phyloP scores from a whole-genome alignment of 2,113 vertebrate species.

The Pachyramphus minor region DNA sequence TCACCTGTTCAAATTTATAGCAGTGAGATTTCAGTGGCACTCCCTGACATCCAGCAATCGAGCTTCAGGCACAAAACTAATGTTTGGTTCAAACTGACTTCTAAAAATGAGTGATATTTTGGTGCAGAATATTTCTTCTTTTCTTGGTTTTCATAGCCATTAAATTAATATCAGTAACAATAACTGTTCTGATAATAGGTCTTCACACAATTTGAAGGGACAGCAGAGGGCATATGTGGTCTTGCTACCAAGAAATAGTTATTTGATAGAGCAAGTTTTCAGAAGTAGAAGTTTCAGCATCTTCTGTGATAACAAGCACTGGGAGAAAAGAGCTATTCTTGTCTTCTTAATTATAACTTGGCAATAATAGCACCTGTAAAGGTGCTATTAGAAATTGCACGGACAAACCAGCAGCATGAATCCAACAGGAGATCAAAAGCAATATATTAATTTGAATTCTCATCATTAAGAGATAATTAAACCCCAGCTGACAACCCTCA shows the following conservation, averaged over 20 bases:
- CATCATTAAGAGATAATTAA: not conserved
- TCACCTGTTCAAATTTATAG: not conserved
- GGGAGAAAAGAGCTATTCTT: not conserved
- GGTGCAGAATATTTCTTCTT: not conserved
- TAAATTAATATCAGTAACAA: not conserved
- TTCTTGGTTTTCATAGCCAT: not conserved
- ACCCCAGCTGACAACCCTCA: not conserved
- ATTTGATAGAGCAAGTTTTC: not conserved
- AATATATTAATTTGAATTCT: not conserved
- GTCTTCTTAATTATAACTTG: not conserved
- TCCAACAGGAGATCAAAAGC: not conserved
- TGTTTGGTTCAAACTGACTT: not conserved
- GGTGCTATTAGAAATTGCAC: not conserved
- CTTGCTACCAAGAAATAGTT: not conserved
- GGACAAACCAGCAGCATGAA: not conserved
- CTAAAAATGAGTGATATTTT: not conserved
- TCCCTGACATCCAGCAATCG: not conserved
- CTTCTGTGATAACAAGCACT: not conserved
- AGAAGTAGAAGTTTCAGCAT: not conserved
- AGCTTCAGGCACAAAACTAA: not conserved
- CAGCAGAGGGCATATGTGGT: slow-evolving; percentile 61
- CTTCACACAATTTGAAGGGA: slow-evolving; percentile 2
- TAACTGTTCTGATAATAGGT: not conserved
- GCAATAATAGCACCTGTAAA: not conserved
- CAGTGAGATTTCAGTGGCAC: not conserved